Evolutionary conservation across 1,140 invertebrate species (phyloP).

Genomic region (Chymomyza costata): DNA sequence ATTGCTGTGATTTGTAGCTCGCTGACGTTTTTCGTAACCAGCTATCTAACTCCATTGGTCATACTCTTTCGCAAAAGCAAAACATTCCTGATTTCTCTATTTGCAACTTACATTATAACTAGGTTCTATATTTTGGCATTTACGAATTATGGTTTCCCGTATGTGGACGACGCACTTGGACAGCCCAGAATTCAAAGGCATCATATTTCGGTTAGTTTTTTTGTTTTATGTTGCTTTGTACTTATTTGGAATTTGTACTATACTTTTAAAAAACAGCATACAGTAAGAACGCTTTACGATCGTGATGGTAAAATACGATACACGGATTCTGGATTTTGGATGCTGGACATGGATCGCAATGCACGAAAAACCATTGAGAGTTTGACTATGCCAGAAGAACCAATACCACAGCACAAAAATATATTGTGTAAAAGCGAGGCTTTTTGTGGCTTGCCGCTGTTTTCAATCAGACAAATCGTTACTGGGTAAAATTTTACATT

Average conservation of each 20-base stretch:
- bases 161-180: constrained; percentile 58
- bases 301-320: constrained; percentile 59
- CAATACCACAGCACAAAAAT: constrained; percentile 66
- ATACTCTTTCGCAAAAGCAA: constrained; percentile 19
- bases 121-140: constrained; percentile 52
- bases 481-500: constrained; percentile 61
- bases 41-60: constrained; percentile 50
- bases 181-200: constrained; percentile 75
- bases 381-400: constrained; percentile 70
- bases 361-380: constrained; percentile 71
- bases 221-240: background rate
- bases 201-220: constrained; percentile 67
- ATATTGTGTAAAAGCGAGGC: constrained; percentile 69
- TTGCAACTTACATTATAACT: constrained; percentile 21
- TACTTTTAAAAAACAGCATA: constrained; percentile 76
- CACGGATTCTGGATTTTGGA: constrained; percentile 78
- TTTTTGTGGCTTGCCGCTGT: constrained; percentile 79
- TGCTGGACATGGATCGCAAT: constrained; percentile 78
- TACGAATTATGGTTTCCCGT: constrained; percentile 78
- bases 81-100: constrained; percentile 10
- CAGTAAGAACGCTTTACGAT: constrained; percentile 76
- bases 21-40: constrained; percentile 66
- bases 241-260: constrained; percentile 2
- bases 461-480: constrained; percentile 75
- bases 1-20: constrained; percentile 70